Conservation (phyloP, 2,113 vertebrate genomes). For the Oryzias celebensis region DNA sequence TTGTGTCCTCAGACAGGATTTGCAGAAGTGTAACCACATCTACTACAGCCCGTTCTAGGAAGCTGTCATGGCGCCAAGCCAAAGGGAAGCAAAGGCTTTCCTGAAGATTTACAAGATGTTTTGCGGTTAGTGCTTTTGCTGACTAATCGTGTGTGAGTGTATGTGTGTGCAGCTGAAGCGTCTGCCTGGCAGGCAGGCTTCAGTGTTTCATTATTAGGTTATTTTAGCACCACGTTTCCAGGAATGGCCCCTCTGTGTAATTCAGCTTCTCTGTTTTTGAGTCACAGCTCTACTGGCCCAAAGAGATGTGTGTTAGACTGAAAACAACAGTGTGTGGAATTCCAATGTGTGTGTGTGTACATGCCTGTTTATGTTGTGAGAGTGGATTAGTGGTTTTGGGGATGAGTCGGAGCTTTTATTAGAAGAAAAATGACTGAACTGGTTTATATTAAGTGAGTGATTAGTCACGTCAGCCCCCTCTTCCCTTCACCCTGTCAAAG, state of each 20-base stretch:
- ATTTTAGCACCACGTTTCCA: background rate
- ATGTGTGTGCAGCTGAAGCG: conserved; percentile 1
- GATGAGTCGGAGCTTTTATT: conserved; percentile 20
- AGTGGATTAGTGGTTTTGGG: background rate
- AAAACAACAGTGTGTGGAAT: conserved; percentile 46
- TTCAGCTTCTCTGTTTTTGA: conserved; percentile 31
- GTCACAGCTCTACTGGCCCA: conserved; percentile 43
- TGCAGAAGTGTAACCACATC: conserved; percentile 47
- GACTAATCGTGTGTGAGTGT: conserved; percentile 17
- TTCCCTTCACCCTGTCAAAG: background rate
- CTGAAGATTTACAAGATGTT: conserved; percentile 36
- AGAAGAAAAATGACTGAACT: conserved; percentile 17
- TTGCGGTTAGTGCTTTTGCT: conserved; percentile 31
- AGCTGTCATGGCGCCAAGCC: conserved; percentile 46
- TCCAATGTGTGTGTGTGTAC: conserved; percentile 3
- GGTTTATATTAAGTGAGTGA: conserved; percentile 49
- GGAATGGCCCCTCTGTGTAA: background rate
- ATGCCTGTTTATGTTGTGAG: background rate
- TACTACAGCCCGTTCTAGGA: conserved; percentile 66
- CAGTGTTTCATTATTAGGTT: conserved; percentile 16
- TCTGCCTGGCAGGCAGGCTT: conserved; percentile 8
- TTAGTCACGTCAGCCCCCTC: conserved; percentile 24
- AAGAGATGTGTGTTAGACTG: conserved; percentile 42
- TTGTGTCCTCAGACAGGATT: conserved; percentile 26
- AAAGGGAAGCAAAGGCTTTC: conserved; percentile 25